Evolutionary conservation across 2,113 vertebrate species (phyloP).

Genomic region (Camelus bactrianus): DNA sequence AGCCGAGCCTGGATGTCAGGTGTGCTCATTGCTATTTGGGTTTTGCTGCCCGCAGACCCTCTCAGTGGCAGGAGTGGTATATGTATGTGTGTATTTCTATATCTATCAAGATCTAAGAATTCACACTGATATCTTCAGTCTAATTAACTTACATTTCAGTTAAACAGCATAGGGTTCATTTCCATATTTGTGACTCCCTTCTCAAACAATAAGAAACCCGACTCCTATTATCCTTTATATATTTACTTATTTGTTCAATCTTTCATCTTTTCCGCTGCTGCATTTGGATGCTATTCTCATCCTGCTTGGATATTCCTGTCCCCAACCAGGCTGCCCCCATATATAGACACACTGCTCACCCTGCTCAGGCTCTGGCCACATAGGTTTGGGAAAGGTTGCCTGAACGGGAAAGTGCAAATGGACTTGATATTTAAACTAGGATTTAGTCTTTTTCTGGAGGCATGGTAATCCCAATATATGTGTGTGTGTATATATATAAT

Average conservation of each 20-base stretch:
- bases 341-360: background rate
- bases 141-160: background rate
- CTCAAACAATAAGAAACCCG: background rate
- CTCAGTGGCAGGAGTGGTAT: background rate
- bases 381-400: background rate
- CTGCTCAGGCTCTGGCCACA: background rate
- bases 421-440: background rate
- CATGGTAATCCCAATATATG: background rate
- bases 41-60: background rate
- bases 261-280: background rate
- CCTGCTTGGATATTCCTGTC: background rate
- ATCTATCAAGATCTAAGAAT: background rate
- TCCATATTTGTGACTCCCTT: background rate
- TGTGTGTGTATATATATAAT: too few relatives aligned
- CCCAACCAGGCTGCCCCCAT: background rate
- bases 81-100: background rate
- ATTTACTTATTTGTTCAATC: background rate
- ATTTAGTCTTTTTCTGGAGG: conserved; percentile 17
- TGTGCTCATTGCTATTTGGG: background rate
- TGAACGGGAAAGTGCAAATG: conserved; percentile 9
- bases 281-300: background rate
- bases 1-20: background rate
- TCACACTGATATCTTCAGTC: background rate
- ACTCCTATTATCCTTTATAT: background rate
- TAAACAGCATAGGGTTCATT: background rate